Base-by-base conservation (phyloP, 2,797 vertebrate species). In the Falco berigora region DNA sequence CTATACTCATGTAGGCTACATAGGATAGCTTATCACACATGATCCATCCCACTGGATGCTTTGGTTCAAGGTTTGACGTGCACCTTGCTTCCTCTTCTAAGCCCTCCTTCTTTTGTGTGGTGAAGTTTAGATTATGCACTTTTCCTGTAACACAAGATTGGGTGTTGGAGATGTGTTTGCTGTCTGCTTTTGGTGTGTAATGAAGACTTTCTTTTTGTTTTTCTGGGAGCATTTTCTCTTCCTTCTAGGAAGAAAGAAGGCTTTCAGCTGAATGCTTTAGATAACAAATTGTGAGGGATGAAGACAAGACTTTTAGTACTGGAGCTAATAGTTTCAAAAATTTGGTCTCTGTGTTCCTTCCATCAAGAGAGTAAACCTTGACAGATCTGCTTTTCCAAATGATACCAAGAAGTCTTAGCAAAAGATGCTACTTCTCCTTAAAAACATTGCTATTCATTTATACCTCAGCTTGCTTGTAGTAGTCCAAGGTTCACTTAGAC, bases 361-460 rank as follows among this genome's bases (percentile, higher is more conserved):
- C 2, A 9, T 61, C 16, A 32, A 11, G n/a, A 55, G 19, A 34
- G n/a, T 67, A 75, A 77, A 32, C 23, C 20, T 36, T n/a, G 15
- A 14, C 34, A 52, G 58, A 27, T 56, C 11, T 19, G 5, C 44
- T 58, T 92, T 72, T 64, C 77, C 56, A 80, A 38, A 14, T 40
- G 2, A 3, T 67, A 32, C 0, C 4, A 47, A 21, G 44, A 72
- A 53, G 24, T 42, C 44, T 8, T 8, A 20, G 38, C 25, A 73
- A 14, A 73, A 86, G 19, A 32, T 63, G 19, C 21, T 55, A 1
- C 24, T 69, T 22, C 28, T 80, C 10, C 61, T 76, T 80, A 18
- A 25, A 20, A 81, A 38, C 0, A 0, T n/a, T 67, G 18, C 24
- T 59, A 1, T 20, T 88, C 0, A 0, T 19, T 59, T 47, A 15